These are phyloP conservation scores for Rattus rattus DNA, from an alignment of 2,113 vertebrate genomes.

Conservation along the genomic window DNA sequence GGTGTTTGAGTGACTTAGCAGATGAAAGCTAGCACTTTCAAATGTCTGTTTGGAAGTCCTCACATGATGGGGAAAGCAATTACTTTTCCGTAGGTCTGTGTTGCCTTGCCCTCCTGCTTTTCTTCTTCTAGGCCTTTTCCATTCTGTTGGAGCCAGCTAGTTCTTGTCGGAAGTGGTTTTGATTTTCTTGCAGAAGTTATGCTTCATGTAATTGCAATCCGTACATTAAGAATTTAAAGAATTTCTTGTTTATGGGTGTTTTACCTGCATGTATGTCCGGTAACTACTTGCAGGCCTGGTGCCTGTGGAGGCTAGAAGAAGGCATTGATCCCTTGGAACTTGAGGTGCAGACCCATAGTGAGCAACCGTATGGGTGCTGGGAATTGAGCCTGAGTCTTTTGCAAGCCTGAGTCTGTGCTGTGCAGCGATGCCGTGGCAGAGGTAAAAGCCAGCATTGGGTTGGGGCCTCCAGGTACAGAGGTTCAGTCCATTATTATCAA, in stretches of 20 bases:
- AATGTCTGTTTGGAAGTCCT: slow-evolving; percentile 41
- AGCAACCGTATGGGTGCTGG: background rate
- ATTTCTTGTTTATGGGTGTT: background rate
- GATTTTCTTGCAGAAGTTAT: slow-evolving; percentile 46
- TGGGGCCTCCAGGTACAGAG: too few relatives aligned
- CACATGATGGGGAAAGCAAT: slow-evolving; percentile 25
- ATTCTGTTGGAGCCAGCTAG: slow-evolving; percentile 43
- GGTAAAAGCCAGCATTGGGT: too few relatives aligned
- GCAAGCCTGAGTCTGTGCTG: too few relatives aligned
- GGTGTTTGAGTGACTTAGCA: slow-evolving; percentile 53
- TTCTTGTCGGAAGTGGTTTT: slow-evolving; percentile 54
- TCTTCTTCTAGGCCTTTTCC: slow-evolving; percentile 3
- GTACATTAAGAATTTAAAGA: background rate
- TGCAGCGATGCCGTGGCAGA: too few relatives aligned
- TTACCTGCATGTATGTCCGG: background rate
- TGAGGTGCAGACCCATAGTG: too few relatives aligned
- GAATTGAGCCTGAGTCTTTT: background rate
- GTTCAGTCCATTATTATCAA: too few relatives aligned
- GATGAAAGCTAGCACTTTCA: slow-evolving; percentile 35
- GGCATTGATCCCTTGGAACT: background rate
- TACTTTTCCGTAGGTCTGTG: background rate
- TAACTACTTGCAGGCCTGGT: background rate
- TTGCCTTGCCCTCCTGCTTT: slow-evolving; percentile 29
- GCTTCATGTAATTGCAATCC: slow-evolving; percentile 63
- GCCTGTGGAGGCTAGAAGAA: background rate